These are phyloP conservation scores for Enteromius viviparus DNA, from an alignment of 2,797 vertebrate species.

Conservation along the genomic window DNA sequence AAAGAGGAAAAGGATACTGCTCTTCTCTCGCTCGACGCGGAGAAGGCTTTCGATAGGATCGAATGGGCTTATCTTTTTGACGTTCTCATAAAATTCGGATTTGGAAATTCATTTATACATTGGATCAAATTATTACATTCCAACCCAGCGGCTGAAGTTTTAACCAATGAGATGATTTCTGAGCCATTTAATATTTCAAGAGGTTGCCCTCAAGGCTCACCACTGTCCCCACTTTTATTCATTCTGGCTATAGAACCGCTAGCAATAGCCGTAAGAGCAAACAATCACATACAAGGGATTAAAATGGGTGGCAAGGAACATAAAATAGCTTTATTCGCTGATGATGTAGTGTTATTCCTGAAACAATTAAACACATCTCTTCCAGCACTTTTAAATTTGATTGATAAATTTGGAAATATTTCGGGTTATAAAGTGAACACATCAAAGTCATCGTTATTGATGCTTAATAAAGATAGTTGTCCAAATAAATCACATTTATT, in stretches of 20 bases:
- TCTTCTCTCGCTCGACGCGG: conserved; percentile 6
- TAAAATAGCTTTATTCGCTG: neutral
- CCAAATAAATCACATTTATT: neutral
- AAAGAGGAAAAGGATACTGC: conserved; percentile 9
- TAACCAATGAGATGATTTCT: conserved; percentile 19
- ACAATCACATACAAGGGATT: neutral
- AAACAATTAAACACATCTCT: neutral
- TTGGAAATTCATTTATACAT: neutral
- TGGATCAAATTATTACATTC: conserved; percentile 35
- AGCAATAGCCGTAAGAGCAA: neutral
- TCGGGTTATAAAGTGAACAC: neutral
- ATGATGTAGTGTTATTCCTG: neutral
- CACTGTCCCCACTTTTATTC: conserved; percentile 20
- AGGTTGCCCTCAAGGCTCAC: conserved; percentile 22
- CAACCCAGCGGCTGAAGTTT: conserved; percentile 17
- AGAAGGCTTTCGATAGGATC: neutral
- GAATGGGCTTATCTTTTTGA: conserved; percentile 29
- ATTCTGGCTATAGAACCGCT: neutral
- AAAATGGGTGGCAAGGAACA: neutral
- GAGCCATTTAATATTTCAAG: conserved; percentile 34
- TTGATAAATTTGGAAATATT: neutral
- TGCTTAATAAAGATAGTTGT: neutral
- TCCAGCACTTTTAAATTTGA: neutral
- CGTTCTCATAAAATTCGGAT: conserved; percentile 19
- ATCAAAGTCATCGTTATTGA: neutral